Evolutionary conservation across 2,113 vertebrate genomes (phyloP), one percentile per base, ranked within the genome.

Genomic region (Morone saxatilis): DNA sequence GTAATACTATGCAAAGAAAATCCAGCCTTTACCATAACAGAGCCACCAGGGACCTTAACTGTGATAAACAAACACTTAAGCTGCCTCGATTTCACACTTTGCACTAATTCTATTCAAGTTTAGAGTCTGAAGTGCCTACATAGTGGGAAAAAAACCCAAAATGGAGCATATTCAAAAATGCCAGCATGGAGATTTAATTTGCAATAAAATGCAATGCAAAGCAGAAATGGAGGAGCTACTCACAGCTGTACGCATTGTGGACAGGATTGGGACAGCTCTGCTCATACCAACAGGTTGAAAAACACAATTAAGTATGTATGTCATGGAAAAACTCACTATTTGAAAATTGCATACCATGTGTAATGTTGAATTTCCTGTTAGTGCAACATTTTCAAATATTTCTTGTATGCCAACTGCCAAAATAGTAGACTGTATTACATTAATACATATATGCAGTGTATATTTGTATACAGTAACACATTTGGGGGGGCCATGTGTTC

Each of bases 61-160:
- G 16, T 78, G 62, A 56, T 60, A 53, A 81, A 81, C 73, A 81
- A 53, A 77, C 56, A 77, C 40, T 50, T 65, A 3, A 70, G 9
- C 69, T 76, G 54, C 61, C 56, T 60, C 17, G 4, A n/a, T 70
- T 47, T 56, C 31, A 40, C 47, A 43, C 43, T 22, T 5, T n/a
- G 3, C 0, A 0, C 22, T 61, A 25, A 40, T 61, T 67, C 22
- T 71, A 5, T 60, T 53, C 14, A 47, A 5, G 51, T 10, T 57
- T 65, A 31, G 1, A 48, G 25, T 69, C 10, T 56, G 43, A 53
- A 45, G 1, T 13, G n/a, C 36, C n/a, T 36, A 19, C 61, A 80
- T 40, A 17, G 22, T 43, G 8, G 4, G 41, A 40, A 82, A 62
- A 36, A 66, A 50, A 2, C 1, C 1, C 6, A 48, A 40, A 36